A percentile compares a stretch with the other conserved stretches of the same genome.
phyloP scores from a whole-genome alignment of 2,888 invertebrate genomes.

The Micoletzkya japonica region DNA sequence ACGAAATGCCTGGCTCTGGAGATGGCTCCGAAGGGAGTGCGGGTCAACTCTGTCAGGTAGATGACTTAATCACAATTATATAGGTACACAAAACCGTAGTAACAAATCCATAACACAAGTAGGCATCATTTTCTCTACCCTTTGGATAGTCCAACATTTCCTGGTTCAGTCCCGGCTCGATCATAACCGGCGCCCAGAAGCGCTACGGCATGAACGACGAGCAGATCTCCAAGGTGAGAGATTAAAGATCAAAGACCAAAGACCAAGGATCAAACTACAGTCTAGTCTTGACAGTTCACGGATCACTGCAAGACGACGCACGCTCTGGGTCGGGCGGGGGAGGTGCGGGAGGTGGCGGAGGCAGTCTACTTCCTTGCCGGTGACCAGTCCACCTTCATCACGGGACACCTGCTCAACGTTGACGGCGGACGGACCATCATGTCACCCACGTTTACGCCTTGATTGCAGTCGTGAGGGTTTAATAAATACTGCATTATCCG shows the following conservation, averaged over 20 bases:
- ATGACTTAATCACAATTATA: constrained; percentile 27
- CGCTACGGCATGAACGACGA: constrained; percentile 82
- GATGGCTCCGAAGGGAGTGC: constrained; percentile 70
- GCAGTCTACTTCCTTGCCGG: constrained; percentile 89
- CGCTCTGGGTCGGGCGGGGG: constrained; percentile 72
- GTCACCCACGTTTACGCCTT: too few relatives aligned
- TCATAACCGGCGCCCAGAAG: constrained; percentile 83
- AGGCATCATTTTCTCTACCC: background rate
- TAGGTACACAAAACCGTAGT: background rate
- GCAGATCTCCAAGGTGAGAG: constrained; percentile 74
- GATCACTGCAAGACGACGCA: constrained; percentile 84
- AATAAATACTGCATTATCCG: too few relatives aligned
- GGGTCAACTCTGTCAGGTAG: constrained; percentile 84
- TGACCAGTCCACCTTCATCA: constrained; percentile 81
- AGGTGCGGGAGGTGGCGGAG: constrained; percentile 70
- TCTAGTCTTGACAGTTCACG: constrained; percentile 72
- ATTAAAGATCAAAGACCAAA: too few relatives aligned
- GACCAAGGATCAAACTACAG: too few relatives aligned
- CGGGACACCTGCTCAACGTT: constrained; percentile 84
- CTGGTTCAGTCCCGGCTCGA: constrained; percentile 80
- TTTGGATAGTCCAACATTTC: background rate
- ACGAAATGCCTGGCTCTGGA: constrained; percentile 87
- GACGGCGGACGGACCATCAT: too few relatives aligned
- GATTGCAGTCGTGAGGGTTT: too few relatives aligned
- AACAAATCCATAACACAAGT: background rate